Evolutionary conservation across 2,113 vertebrate species (phyloP), one percentile per base, ranked within the genome.

Genomic region (Ochotona princeps): DNA sequence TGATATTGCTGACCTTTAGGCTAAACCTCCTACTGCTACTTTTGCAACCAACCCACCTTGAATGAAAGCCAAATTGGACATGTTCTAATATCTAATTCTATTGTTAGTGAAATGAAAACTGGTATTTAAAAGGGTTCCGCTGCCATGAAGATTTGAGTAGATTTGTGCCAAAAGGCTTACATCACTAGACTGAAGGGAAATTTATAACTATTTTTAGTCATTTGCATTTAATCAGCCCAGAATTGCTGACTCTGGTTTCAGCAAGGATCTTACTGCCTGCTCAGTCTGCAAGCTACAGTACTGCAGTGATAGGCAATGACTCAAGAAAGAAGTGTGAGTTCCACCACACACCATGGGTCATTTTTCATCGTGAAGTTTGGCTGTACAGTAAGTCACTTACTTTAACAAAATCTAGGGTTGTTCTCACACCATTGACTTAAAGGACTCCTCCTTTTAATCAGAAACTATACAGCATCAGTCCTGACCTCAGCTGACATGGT

Each of bases 201-300:
- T 97, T 63, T 95, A 79, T 90, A 87, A 82, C 47, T 90, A 65
- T 44, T 92, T 96, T 76, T 51, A 75, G 93, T 97, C 10, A 96
- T 97, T 96, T 97, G 44, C 97, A 97, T 97, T 97, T 96, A 95
- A 95, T 95, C 35, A n/a, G 65, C 44, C 79, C 83, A 26, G 17
- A 95, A 96, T 94, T 91, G 95, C 93, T 92, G 94, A 96, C 92
- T 89, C 65, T 81, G 54, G 54, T 38, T 90, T 86, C 66, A 13
- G 38, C 86, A 88, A 88, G 90, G 76, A 91, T 87, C 66, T 87
- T 49, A 5, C 74, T 87, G 78, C 44, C 70, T 84, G 30, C n/a
- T 87, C 88, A 66, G 44, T 65, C 60, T 94, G 20, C 26, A 38
- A 75, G 38, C 82, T 83, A 26, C 20, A 73, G 83, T 30, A 54